These are phyloP conservation scores for Acronicta alni DNA, from an alignment of 2,888 invertebrate species.

Conservation along the genomic window DNA sequence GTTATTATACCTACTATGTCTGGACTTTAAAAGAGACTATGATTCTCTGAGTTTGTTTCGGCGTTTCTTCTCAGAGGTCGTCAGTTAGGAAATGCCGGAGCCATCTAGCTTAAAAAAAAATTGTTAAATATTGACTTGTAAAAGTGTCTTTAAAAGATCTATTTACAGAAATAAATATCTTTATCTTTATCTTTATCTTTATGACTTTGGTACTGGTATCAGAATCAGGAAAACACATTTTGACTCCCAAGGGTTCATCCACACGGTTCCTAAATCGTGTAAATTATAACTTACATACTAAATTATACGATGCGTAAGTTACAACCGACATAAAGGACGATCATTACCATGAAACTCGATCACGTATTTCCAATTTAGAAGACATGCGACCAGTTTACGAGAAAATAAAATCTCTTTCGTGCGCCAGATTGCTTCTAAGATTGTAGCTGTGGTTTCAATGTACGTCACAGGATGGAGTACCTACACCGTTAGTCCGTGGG, in stretches of 20 bases:
- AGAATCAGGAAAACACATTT: conserved; percentile 12
- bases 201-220: too few relatives aligned
- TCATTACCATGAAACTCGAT: conserved; percentile 65
- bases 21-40: too few relatives aligned
- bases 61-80: too few relatives aligned
- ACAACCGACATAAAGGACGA: conserved; percentile 62
- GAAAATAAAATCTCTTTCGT: conserved; percentile 54
- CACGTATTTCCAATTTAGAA: conserved; percentile 67
- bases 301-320: conserved; percentile 66
- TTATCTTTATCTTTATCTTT: too few relatives aligned
- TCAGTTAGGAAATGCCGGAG: too few relatives aligned
- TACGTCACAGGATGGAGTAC: conserved; percentile 7
- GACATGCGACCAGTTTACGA: conserved; percentile 62
- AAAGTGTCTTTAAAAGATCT: too few relatives aligned
- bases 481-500: conserved; percentile 2
- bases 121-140: too few relatives aligned
- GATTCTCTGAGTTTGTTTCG: too few relatives aligned
- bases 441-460: conserved; percentile 33
- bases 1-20: too few relatives aligned
- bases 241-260: conserved; percentile 26
- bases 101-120: too few relatives aligned
- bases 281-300: conserved; percentile 54
- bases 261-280: conserved; percentile 26
- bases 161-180: too few relatives aligned
- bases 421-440: conserved; percentile 32